Base-by-base conservation (phyloP, 2,797 vertebrate species). In the Pitangus sulphuratus region DNA sequence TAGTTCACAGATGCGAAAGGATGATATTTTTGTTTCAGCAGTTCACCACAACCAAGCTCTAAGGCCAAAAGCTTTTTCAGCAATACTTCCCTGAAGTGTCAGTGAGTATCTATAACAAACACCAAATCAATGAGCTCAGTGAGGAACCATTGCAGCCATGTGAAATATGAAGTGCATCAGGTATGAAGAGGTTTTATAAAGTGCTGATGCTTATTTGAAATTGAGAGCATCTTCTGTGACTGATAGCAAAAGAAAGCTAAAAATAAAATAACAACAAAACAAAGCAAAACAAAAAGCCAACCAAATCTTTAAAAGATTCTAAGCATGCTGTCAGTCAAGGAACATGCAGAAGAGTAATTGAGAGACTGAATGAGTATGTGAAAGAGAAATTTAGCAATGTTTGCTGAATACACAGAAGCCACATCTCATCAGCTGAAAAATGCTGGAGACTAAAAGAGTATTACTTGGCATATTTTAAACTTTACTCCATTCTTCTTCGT, bases 11-110 rank as follows among this genome's bases (percentile, higher is more conserved):
- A 53, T 60, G 78, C 26, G 37, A 75, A 93, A 62, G 47, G 71
- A 42, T 62, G 53, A 15, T 82, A 87, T 78, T 93, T 94, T 90
- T 80, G 71, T 87, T 84, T 71, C n/a, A 26, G 56, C 13, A 51
- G 56, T 76, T 92, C 58, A 71, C 22, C 44, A 30, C 35, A 80
- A 51, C 37, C 48, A 57, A 77, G 39, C 48, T 75, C 64, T 83
- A 51, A 82, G 91, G 90, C 93, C 89, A 92, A 57, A 93, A 92
- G 64, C 71, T 57, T 90, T 94, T 96, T 71, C 72, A 74, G 54
- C 61, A 75, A 56, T 84, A 33, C 70, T 81, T 87, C 53, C 48
- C 64, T 3, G 0, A 92, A 91, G 71, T 62, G 84, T 76, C 42
- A 78, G 79, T 50, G 72, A 80, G 75, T 68, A 81, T 79, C 61